Percentiles rank a stretch among this genome's conserved stretches.
Conservation (phyloP, 1,140 invertebrate genomes). For the Myzus persicae region DNA sequence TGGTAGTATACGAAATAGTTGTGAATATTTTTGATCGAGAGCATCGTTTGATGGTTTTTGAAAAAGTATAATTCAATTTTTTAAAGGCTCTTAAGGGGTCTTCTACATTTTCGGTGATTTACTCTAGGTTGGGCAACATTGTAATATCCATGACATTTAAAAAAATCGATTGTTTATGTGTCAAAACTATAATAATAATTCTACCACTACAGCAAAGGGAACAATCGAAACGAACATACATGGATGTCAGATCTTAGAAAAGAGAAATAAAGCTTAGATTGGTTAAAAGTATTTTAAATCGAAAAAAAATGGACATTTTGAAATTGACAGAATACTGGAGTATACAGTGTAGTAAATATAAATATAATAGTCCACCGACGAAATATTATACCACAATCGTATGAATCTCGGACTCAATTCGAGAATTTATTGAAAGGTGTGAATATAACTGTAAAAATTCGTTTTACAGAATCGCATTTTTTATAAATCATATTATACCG, state of each 20-base stretch:
- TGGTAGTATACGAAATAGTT: neutral
- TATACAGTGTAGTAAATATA: neutral
- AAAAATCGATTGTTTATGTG: constrained; percentile 2
- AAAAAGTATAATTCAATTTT: constrained; percentile 11
- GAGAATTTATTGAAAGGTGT: neutral
- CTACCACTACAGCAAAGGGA: neutral
- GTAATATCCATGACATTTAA: neutral
- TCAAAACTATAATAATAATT: neutral
- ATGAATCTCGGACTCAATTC: neutral
- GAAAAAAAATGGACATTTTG: neutral
- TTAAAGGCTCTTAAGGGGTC: neutral
- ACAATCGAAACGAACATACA: neutral
- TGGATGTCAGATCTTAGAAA: neutral
- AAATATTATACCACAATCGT: neutral
- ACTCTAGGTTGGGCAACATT: neutral
- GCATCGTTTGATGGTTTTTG: neutral
- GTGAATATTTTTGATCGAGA: neutral
- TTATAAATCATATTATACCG: neutral
- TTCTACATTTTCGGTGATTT: neutral
- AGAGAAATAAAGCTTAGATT: neutral
- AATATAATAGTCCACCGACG: neutral
- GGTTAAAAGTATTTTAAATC: too few species aligned
- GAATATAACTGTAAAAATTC: too few species aligned
- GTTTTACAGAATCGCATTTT: too few species aligned
- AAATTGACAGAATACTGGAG: neutral